Evolutionary conservation across 2,888 invertebrate genomes (phyloP).

Genomic region (Itoplectis maculator): DNA sequence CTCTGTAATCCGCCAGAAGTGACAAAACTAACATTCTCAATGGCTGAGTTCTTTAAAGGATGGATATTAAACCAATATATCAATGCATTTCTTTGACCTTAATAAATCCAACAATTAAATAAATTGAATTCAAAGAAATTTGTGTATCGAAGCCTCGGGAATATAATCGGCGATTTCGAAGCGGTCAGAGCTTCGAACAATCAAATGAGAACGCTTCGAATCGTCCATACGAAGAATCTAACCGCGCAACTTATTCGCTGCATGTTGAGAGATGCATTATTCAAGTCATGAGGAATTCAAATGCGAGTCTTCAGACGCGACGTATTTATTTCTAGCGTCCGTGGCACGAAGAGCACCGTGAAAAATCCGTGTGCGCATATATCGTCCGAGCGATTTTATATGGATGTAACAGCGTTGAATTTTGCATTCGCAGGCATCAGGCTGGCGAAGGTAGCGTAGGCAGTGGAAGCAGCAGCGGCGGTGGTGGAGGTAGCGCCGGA

Average conservation of each 20-base stretch:
- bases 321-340: constrained; percentile 33
- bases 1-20: not conserved
- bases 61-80: not conserved
- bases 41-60: not conserved
- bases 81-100: too few species aligned
- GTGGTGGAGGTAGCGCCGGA: constrained; percentile 69
- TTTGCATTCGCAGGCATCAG: constrained; percentile 73
- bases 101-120: not conserved
- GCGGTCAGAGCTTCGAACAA: not conserved
- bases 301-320: constrained; percentile 25
- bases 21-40: not conserved
- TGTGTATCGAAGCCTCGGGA: not conserved
- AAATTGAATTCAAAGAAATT: not conserved
- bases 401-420: not conserved
- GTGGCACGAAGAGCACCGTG: not conserved
- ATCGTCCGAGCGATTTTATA: constrained; percentile 15
- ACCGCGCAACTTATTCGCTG: not conserved
- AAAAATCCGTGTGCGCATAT: not conserved
- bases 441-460: constrained; percentile 81
- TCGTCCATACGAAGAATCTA: not conserved
- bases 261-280: constrained; percentile 17
- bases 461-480: constrained; percentile 80
- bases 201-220: not conserved
- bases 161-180: not conserved
- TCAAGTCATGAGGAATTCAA: constrained; percentile 29